Evolutionary conservation across 2,888 invertebrate genomes (phyloP), one percentile per base, ranked within the genome.

Genomic region (Pyrrhia umbra): DNA sequence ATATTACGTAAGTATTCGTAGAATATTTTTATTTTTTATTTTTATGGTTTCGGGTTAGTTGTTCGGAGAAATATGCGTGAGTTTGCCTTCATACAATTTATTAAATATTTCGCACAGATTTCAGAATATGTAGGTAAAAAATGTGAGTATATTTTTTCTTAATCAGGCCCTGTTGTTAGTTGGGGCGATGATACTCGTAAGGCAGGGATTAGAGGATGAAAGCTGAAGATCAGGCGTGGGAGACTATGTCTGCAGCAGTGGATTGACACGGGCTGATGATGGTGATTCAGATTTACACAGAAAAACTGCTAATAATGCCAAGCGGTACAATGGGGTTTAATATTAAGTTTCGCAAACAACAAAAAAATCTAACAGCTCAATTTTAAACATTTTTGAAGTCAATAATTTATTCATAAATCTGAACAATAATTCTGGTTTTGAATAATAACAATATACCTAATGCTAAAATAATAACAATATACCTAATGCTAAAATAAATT

Each of bases 401-500:
- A 34, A n/a, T 34, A 9, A 34, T 34, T 34, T n/a, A 34, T 27
- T 8, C 27, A 27, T 34, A n/a, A n/a, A n/a, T 34, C 34, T n/a
- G 5, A 10, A 2, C 0, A 2, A 34, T 34, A 23, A 23, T 34
- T 34, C n/a, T 34, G n/a, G 4, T n/a, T 34, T 34, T n/a, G 5
- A n/a, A 34, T n/a, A n/a, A 34, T 34, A n/a, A 34, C 13, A 25
- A 42, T 21, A 37, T 13, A 9, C 15, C 2, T 25, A 60, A 16
- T 15, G 9, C 8, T 8, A 47, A 15, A 4, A n/a, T 25, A 42
- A 56, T 30, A 23, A 49, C 9, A 56, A 57, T 45, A 45, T n/a
- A n/a, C n/a, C 3, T 2, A 60, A 60, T 30, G 40, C 13, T 34
- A 15, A 18, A 20, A 34, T 60, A 68, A 68, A 68, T 34, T n/a